A percentile compares a stretch with the other conserved stretches of the same genome.
Evolutionary conservation across 2,888 invertebrate species (phyloP).

Genomic region (Lydus trimaculatus): DNA sequence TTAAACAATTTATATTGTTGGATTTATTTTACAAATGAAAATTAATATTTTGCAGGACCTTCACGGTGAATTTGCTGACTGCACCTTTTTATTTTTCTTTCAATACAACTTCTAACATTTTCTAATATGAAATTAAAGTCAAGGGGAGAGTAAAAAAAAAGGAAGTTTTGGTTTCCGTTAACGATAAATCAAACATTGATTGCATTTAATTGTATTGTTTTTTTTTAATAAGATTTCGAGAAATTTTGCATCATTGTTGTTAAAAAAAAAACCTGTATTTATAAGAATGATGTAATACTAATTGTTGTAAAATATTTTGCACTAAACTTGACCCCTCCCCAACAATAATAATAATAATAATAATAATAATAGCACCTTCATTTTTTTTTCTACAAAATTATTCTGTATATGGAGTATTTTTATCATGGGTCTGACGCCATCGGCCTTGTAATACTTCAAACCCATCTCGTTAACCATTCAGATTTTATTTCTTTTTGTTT

Average conservation of each 20-base stretch:
- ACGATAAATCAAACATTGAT: not conserved
- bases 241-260: not conserved
- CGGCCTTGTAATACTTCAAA: conserved; percentile 42
- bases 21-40: not conserved
- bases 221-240: not conserved
- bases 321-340: not conserved
- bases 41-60: not conserved
- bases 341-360: too few relatives aligned
- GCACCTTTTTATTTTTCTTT: not conserved
- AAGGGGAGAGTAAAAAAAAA: too few relatives aligned
- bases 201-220: not conserved
- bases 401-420: conserved; percentile 33
- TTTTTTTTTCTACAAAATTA: conserved; percentile 12
- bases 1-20: not conserved
- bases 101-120: not conserved
- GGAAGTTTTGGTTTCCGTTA: conserved; percentile 3
- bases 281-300: conserved; percentile 4
- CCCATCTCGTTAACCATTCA: conserved; percentile 20
- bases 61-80: conserved; percentile 1
- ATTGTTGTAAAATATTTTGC: not conserved
- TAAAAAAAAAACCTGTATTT: not conserved
- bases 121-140: not conserved
- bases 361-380: not conserved
- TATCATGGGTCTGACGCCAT: conserved; percentile 33
- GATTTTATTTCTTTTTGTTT: not conserved